Base-by-base conservation (phyloP, 2,888 invertebrate genomes). In the Dendrolimus pini region DNA sequence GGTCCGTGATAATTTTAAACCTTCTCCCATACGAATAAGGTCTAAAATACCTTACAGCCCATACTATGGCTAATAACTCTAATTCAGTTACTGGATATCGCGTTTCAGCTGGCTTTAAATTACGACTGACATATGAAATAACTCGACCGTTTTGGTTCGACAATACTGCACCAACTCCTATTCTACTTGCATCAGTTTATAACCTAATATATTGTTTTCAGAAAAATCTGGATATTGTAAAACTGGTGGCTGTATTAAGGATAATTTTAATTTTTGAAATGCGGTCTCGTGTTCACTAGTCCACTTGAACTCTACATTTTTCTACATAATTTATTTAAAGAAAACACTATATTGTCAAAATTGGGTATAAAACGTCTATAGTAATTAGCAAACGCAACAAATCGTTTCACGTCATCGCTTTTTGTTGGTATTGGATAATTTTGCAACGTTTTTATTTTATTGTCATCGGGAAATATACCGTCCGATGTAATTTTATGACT, bases 21-120 rank as follows among this genome's bases (percentile, higher is more conserved):
- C 47, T 6, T 47, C 10, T 47, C 1, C 47, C 47, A 47, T 10
- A 47, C 10, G 6, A 6, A 58, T 66, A 62, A 1, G 60, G 63
- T 10, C 64, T 53, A 57, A 65, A 64, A 54, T 63, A 55, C 53
- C 61, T 64, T 10, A 64, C 59, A 12, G 41, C 14, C 62, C 64
- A 64, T 2, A 61, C 59, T 53, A 63, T 57, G 8, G 64, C 61
- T 54, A 61, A 54, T 6, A 63, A 53, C 54, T 65, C 61, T 13
- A 64, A 64, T 30, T 65, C 58, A 9, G 62, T 62, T 2, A 54
- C 56, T 12, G 65, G 62, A 61, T 61, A 62, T 2, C 41, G 13
- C 47, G 9, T 9, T 41, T 61, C 62, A 9, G 60, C 58, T 10
- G 60, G 60, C 12, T 63, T 63, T 52, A 61, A 55, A 1, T 58